These are phyloP conservation scores for Lophura nycthemera DNA, from an alignment of 2,113 vertebrate species.

Conservation along the genomic window DNA sequence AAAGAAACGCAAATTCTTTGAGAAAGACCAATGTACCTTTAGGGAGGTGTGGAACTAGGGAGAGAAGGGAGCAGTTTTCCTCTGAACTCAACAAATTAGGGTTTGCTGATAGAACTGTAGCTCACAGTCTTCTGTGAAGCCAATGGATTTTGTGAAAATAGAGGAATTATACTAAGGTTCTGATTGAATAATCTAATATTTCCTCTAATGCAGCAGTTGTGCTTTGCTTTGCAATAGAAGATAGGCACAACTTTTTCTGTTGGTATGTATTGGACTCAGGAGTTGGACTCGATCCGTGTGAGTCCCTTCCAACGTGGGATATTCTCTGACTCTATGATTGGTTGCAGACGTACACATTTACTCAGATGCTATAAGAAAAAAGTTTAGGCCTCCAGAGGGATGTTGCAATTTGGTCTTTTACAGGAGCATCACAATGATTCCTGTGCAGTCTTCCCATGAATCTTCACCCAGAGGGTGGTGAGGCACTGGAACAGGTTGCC, in stretches of 20 bases:
- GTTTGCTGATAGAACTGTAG: not conserved
- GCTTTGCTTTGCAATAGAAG: not conserved
- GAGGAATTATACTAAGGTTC: not conserved
- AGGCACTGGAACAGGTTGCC: too few species aligned
- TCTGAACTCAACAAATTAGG: not conserved
- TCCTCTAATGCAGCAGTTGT: not conserved
- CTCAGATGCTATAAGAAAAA: accelerated
- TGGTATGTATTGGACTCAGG: too few species aligned
- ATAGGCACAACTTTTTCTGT: not conserved
- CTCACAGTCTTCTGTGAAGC: not conserved
- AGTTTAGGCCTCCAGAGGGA: accelerated
- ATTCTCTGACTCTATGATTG: not conserved
- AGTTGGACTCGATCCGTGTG: too few species aligned
- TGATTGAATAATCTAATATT: not conserved
- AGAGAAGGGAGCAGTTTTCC: not conserved
- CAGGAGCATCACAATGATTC: not conserved
- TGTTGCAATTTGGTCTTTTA: not conserved
- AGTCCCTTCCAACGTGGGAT: too few species aligned
- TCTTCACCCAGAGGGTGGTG: too few species aligned
- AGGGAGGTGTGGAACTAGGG: not conserved
- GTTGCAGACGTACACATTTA: accelerated
- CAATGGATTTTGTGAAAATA: not conserved
- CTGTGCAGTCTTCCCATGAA: not conserved
- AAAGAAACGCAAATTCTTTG: not conserved
- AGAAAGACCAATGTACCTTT: not conserved